Percentiles rank a stretch among this genome's conserved stretches.
These are phyloP conservation scores for Carassius gibelio DNA, from an alignment of 2,113 vertebrate genomes.

Conservation along the genomic window DNA sequence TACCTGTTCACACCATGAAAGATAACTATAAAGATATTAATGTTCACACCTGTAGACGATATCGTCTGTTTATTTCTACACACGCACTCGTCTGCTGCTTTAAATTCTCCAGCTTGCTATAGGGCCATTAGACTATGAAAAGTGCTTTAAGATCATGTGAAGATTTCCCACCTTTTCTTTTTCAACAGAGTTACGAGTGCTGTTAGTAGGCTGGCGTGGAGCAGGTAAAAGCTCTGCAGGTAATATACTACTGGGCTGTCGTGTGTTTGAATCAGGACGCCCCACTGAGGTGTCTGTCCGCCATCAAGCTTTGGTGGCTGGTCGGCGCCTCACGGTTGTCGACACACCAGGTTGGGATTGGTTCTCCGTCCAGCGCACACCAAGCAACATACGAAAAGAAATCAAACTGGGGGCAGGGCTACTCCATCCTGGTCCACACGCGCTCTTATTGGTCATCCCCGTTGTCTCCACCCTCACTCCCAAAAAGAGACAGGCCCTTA, in stretches of 20 bases:
- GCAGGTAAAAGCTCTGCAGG: constrained; percentile 78
- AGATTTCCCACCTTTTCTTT: not conserved
- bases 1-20: too few species aligned
- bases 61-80: too few species aligned
- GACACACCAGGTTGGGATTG: constrained; percentile 80
- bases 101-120: too few species aligned
- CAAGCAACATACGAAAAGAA: constrained; percentile 71
- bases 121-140: not conserved
- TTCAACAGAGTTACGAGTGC: constrained; percentile 70
- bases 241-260: constrained; percentile 74
- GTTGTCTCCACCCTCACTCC: constrained; percentile 75
- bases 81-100: too few species aligned
- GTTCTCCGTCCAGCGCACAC: constrained; percentile 74
- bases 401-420: constrained; percentile 73
- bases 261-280: constrained; percentile 73
- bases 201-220: constrained; percentile 77
- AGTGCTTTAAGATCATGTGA: not conserved
- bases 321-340: constrained; percentile 74
- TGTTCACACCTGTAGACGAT: too few species aligned
- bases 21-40: too few species aligned
- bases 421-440: constrained; percentile 76
- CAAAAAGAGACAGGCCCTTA: constrained; percentile 73
- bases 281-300: constrained; percentile 72
- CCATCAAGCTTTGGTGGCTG: constrained; percentile 71
- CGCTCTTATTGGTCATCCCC: constrained; percentile 75